These are phyloP conservation scores for Halcyon senegalensis DNA, from an alignment of 2,113 vertebrate genomes.

Conservation along the genomic window DNA sequence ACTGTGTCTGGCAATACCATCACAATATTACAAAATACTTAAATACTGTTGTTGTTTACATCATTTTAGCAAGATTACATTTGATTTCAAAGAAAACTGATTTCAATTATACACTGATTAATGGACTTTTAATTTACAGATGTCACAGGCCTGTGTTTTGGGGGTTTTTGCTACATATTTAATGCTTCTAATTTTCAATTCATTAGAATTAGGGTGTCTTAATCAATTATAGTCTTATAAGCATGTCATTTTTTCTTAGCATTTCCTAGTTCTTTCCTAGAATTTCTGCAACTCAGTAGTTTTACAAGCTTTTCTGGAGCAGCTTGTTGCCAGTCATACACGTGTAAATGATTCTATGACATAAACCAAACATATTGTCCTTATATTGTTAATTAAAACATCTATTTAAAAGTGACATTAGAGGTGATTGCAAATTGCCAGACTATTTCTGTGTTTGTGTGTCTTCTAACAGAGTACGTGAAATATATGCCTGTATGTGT, in stretches of 20 bases:
- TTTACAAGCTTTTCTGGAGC: neutral
- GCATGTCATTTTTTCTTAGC: neutral
- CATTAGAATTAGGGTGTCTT: neutral
- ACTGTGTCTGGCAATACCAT: neutral
- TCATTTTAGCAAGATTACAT: neutral
- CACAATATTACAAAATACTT: neutral
- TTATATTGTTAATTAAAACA: neutral
- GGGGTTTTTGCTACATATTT: neutral
- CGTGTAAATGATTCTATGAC: neutral
- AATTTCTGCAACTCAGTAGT: neutral
- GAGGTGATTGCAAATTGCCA: neutral
- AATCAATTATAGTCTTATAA: neutral
- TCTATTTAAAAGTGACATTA: neutral
- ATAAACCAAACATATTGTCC: neutral
- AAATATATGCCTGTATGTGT: neutral
- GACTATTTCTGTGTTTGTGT: neutral
- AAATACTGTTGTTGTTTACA: neutral
- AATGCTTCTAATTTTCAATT: neutral
- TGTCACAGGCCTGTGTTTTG: neutral
- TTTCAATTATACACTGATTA: neutral
- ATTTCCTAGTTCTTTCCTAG: neutral
- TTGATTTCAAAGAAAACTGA: neutral
- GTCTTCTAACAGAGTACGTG: neutral
- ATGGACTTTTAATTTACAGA: neutral
- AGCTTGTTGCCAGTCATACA: neutral